Evolutionary conservation across 2,888 invertebrate species (phyloP).

Genomic region (Dysmachus trigonus): DNA sequence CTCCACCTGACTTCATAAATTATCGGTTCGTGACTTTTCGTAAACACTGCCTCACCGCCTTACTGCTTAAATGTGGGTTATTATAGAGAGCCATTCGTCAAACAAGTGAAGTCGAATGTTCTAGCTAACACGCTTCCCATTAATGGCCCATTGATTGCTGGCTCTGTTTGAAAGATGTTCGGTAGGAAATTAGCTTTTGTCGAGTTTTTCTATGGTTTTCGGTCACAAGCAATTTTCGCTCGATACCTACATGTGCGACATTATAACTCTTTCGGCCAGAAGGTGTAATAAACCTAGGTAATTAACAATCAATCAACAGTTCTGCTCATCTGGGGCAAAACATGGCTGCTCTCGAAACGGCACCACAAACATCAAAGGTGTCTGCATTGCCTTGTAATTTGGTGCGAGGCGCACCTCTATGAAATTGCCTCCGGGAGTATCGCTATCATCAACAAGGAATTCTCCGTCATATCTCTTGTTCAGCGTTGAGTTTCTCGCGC

Average conservation of each 20-base stretch:
- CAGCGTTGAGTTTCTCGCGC: neutral
- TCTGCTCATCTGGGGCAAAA: neutral
- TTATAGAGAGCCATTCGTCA: conserved; percentile 34
- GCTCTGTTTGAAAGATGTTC: conserved; percentile 23
- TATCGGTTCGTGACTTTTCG: conserved; percentile 42
- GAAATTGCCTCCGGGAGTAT: conserved; percentile 19
- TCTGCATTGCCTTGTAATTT: conserved; percentile 19
- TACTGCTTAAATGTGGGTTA: neutral
- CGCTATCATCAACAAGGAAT: conserved; percentile 23
- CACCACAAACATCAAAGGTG: conserved; percentile 30
- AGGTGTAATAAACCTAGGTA: conserved; percentile 23
- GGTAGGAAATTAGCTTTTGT: conserved; percentile 15
- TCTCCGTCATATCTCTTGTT: neutral
- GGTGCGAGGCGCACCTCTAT: conserved; percentile 14
- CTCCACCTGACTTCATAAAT: conserved; percentile 32
- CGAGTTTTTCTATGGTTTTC: conserved; percentile 18
- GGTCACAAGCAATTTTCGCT: neutral
- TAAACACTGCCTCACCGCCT: conserved; percentile 26
- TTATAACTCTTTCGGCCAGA: conserved; percentile 21
- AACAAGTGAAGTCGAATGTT: conserved; percentile 28
- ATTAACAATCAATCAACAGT: conserved; percentile 41
- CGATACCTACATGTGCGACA: conserved; percentile 6
- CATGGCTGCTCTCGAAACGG: neutral
- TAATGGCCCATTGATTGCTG: conserved; percentile 26
- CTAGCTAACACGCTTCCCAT: conserved; percentile 18